phyloP scores from a whole-genome alignment of 2,113 vertebrate genomes.

The Psittacula cyanocephala region DNA sequence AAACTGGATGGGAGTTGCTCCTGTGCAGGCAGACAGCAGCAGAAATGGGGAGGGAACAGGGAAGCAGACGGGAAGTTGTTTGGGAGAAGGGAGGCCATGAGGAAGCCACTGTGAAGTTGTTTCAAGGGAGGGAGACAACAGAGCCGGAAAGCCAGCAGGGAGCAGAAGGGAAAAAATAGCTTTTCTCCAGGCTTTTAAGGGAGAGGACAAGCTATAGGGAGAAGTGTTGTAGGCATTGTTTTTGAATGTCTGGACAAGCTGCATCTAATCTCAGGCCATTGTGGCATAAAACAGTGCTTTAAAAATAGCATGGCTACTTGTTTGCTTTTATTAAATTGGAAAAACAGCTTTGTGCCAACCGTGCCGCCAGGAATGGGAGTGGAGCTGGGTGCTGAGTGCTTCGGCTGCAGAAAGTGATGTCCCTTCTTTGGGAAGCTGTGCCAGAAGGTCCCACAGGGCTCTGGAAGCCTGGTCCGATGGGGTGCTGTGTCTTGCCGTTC shows the following conservation, averaged over 20 bases:
- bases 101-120: conserved; percentile 61
- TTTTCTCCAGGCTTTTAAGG: conserved; percentile 45
- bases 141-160: conserved; percentile 61
- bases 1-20: conserved; percentile 46
- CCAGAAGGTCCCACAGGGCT: not conserved
- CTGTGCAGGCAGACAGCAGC: conserved; percentile 19
- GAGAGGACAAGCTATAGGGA: not conserved
- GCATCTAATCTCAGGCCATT: conserved; percentile 35
- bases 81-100: conserved; percentile 56
- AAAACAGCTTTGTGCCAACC: not conserved
- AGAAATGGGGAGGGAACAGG: conserved; percentile 41
- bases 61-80: conserved; percentile 60
- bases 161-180: conserved; percentile 62
- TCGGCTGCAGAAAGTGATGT: not conserved
- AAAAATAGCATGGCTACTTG: conserved; percentile 36
- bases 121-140: conserved; percentile 56
- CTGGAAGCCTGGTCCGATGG: not conserved
- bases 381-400: not conserved
- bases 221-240: conserved; percentile 39
- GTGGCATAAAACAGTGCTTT: conserved; percentile 40
- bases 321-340: not conserved
- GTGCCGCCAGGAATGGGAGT: not conserved
- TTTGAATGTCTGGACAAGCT: conserved; percentile 35
- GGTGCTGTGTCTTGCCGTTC: not conserved
- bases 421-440: not conserved